phyloP scores from a whole-genome alignment of 2,797 vertebrate species.

The Distichodus sexfasciatus region DNA sequence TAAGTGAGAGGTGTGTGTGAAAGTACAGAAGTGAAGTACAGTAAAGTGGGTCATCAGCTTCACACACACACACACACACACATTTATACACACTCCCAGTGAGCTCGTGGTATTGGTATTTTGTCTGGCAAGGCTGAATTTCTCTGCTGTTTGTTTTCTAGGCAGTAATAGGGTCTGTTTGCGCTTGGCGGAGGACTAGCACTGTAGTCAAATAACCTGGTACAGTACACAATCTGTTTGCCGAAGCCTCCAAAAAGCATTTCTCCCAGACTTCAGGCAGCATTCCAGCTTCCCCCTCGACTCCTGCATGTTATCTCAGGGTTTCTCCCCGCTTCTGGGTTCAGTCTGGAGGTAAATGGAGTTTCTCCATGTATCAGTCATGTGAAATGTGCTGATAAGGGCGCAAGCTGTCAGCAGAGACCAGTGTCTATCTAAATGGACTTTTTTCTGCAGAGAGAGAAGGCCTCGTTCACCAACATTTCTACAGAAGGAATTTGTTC shows the following conservation, averaged over 20 bases:
- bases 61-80: neutral
- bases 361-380: no score
- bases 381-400: no score
- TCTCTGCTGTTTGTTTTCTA: slow-evolving; percentile 68
- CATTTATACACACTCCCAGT: neutral
- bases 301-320: slow-evolving; percentile 3
- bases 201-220: slow-evolving; percentile 57
- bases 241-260: slow-evolving; percentile 43
- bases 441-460: no score
- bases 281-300: slow-evolving; percentile 9
- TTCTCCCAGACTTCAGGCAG: slow-evolving; percentile 17
- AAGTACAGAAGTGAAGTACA: neutral
- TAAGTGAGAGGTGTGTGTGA: slow-evolving; percentile 13
- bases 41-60: slow-evolving; percentile 15
- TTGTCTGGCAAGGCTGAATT: slow-evolving; percentile 11
- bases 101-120: slow-evolving; percentile 10
- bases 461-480: no score
- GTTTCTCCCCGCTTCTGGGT: slow-evolving; percentile 7
- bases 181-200: slow-evolving; percentile 72
- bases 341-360: slow-evolving; percentile 1
- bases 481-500: no score
- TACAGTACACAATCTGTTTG: slow-evolving; percentile 62
- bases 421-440: no score
- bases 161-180: slow-evolving; percentile 66
- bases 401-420: no score